Evolutionary conservation across 2,888 invertebrate species (phyloP), one percentile per base, ranked within the genome.

Genomic region (Ectemnius continuus): DNA sequence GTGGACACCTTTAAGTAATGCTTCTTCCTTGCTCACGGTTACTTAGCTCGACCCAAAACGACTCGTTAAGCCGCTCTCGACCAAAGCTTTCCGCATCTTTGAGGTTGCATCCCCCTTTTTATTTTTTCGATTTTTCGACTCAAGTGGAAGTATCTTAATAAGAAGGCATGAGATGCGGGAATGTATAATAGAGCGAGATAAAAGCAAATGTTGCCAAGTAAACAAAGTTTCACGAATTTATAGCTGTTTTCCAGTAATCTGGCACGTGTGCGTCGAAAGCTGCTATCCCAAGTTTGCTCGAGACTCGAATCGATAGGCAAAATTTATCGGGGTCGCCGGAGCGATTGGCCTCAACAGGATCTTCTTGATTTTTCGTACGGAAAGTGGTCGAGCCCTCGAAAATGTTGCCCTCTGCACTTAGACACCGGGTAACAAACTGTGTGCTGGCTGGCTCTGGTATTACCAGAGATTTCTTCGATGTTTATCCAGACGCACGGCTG

Each of bases 51-150:
- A 47, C 23, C 11, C 58, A 26, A 20, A 59, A 56, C 52, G 66
- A 64, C 46, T 74, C 58, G 59, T 70, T 73, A 74, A 57, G 23
- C 28, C 57, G 26, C 61, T 58, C 36, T 36, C 36, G 52, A 26
- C 28, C 56, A 11, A 6, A 13, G 45, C 61, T 61, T 6, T 14
- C 59, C 56, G 36, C 36, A n/a, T 46, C 59, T 6, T 48, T 23
- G 8, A 36, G 36, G 36, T 36, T 36, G 36, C 11, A 36, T 36
- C 6, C 36, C 23, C 23, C 23, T 23, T 23, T 23, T 23, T 23
- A 23, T 23, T 23, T 23, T 23, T 23, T 23, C 23, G 23, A 23
- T 23, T 23, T 23, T 23, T 23, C 23, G 2, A 23, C 23, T 23
- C 3, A 23, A 23, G 2, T 23, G 23, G 2, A 23, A 23, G 23